Evolutionary conservation across 2,113 vertebrate species (phyloP), one percentile per base, ranked within the genome.

Genomic region (Seriola aureovittata): DNA sequence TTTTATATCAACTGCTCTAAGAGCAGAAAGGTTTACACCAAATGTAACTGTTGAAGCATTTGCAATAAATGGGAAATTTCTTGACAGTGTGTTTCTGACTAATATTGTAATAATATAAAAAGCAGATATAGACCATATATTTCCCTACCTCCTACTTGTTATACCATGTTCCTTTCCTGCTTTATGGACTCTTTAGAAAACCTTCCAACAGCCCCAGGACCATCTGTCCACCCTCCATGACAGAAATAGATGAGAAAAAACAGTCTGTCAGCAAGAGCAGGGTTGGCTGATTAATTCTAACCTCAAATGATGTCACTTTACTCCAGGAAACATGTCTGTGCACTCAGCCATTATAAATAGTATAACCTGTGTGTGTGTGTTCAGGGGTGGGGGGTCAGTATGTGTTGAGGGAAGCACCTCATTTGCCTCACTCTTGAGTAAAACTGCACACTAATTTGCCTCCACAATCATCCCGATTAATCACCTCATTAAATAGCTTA

Each of bases 401-500:
- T 23, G n/a, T 73, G 44, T 54, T 19, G 1, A 38, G 58, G 17
- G 55, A 86, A 34, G 50, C 38, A 21, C 69, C 57, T 84, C 2
- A 36, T 82, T 77, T 67, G n/a, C 44, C 12, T 78, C 62, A 50
- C 34, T 71, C 21, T 25, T 32, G 75, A 70, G 40, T 74, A 34
- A 62, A 78, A 50, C 64, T 25, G 68, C 52, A 44, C 25, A 67
- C 63, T 74, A 65, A 69, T 59, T 29, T 32, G 13, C 46, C 44
- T 25, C 1, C 64, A 55, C 83, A 59, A 70, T 60, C 59, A 42
- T 70, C 23, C 16, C n/a, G 19, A 87, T 84, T 54, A 78, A 84
- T 78, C 75, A 71, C 66, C 66, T 75, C 46, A 64, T 83, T 80
- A 48, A 68, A 64, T 19, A 57, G 62, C 46, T 44, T 78, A 58